These are phyloP conservation scores for Aspidapion aeneum DNA, from an alignment of 2,888 invertebrate species.

Conservation along the genomic window DNA sequence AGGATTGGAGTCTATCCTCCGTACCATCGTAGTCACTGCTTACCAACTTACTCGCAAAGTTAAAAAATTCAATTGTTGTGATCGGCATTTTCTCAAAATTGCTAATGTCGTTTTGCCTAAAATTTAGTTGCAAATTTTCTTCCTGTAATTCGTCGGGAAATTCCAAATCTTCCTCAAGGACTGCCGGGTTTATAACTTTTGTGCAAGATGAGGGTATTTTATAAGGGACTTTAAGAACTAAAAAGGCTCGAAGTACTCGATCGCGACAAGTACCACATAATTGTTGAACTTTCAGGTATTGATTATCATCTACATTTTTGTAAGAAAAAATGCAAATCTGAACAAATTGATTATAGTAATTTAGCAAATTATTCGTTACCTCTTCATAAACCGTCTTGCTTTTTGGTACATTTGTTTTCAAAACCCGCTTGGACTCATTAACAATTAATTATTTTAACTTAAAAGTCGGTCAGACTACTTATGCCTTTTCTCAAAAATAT, in stretches of 20 bases:
- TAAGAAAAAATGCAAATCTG: background rate
- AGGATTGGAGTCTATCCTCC: no score
- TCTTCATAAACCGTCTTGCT: background rate
- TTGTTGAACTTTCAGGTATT: background rate
- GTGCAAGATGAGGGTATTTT: background rate
- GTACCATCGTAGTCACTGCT: constrained; percentile 9
- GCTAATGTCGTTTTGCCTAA: background rate
- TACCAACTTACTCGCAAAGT: constrained; percentile 11
- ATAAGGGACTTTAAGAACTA: background rate
- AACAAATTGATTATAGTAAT: background rate
- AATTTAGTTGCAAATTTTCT: background rate
- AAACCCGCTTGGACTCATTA: background rate
- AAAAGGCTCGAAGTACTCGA: background rate
- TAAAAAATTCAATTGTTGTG: constrained; percentile 11
- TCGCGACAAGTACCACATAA: background rate
- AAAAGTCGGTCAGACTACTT: background rate
- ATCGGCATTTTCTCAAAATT: background rate
- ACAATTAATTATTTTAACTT: background rate
- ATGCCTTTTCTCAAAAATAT: no score
- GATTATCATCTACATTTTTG: background rate
- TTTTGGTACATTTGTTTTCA: background rate
- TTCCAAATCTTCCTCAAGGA: background rate
- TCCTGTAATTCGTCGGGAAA: background rate
- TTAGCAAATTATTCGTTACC: background rate
- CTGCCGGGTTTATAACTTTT: background rate